phyloP scores from a whole-genome alignment of 2,888 invertebrate genomes.

The Beris chalybata region DNA sequence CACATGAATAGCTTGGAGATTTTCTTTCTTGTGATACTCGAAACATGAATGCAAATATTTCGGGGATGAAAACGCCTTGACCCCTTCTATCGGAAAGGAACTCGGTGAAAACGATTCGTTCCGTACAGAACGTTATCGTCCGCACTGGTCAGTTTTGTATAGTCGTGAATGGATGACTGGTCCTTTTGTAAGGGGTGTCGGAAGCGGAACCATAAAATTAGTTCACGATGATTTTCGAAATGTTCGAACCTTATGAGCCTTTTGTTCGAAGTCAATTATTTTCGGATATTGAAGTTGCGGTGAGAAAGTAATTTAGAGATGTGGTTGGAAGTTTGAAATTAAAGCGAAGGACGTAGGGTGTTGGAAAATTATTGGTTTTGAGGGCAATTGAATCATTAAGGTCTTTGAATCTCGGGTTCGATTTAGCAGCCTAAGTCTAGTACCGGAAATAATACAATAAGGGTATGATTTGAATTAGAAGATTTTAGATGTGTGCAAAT shows the following conservation, averaged over 20 bases:
- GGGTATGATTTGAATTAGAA: no score
- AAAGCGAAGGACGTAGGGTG: no score
- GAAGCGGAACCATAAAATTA: constrained; percentile 36
- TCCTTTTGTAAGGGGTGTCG: constrained; percentile 23
- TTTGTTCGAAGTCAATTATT: constrained; percentile 30
- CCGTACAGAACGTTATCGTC: constrained; percentile 14
- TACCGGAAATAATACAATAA: no score
- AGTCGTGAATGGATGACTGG: constrained; percentile 8
- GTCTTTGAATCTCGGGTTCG: no score
- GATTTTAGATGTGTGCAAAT: no score
- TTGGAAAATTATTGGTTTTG: no score
- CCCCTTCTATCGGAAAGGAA: constrained; percentile 2
- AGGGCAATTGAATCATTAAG: no score
- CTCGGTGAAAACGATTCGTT: constrained; percentile 20
- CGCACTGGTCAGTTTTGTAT: constrained; percentile 17
- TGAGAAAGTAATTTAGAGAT: constrained; percentile 21
- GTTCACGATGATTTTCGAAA: constrained; percentile 37
- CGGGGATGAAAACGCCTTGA: constrained; percentile 12
- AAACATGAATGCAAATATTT: constrained; percentile 24
- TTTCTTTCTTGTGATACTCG: constrained; percentile 1
- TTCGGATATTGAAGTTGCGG: constrained; percentile 13
- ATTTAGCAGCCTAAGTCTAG: no score
- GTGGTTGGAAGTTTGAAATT: no score
- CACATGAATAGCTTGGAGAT: constrained; percentile 11
- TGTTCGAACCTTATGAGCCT: constrained; percentile 28